phyloP scores from a whole-genome alignment of 1,140 invertebrate species.

The Drosophila chauvacae region DNA sequence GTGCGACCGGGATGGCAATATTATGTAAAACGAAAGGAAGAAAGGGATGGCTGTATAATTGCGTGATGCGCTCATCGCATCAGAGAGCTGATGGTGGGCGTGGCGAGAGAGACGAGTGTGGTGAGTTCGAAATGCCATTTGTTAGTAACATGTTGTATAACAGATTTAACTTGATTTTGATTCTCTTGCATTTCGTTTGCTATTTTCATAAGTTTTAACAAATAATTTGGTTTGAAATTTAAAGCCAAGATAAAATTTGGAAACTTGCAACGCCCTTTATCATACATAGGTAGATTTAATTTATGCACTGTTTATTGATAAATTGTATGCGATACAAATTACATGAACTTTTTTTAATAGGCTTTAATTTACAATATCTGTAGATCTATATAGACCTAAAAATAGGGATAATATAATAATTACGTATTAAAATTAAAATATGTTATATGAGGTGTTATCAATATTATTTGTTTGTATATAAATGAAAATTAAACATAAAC shows the following conservation, averaged over 20 bases:
- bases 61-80: no score
- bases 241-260: not conserved
- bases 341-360: not conserved
- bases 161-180: not conserved
- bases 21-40: not conserved
- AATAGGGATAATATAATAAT: not conserved
- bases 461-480: not conserved
- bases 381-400: not conserved
- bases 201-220: not conserved
- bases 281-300: not conserved
- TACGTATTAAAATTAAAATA: no score
- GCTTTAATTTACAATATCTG: not conserved
- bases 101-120: constrained; percentile 20
- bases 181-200: not conserved
- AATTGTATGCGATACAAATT: not conserved
- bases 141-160: not conserved
- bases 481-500: not conserved
- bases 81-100: constrained; percentile 1
- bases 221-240: not conserved
- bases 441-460: not conserved
- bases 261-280: not conserved
- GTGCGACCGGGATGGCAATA: constrained; percentile 10
- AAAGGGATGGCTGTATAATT: constrained; percentile 28
- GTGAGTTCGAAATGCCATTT: constrained; percentile 16
- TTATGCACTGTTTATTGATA: not conserved